Conservation (phyloP, 1,140 invertebrate species). For the Aphelenchoides avenae region DNA sequence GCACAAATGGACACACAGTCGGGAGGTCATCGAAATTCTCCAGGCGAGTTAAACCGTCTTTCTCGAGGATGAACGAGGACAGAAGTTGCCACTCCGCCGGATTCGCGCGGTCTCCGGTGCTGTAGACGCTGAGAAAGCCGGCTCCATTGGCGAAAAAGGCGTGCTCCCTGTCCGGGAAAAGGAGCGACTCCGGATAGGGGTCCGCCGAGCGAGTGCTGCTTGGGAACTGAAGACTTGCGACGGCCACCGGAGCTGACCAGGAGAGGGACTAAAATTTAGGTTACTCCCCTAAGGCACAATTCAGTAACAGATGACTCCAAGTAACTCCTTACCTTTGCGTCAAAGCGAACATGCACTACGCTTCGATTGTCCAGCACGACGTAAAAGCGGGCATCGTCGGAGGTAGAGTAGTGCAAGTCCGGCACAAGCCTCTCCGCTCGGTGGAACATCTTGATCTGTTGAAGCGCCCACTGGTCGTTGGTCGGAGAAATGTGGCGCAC, state of each 20-base stretch:
- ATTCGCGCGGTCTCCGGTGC: slow-evolving; percentile 19
- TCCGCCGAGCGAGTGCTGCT: neutral
- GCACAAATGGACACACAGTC: slow-evolving; percentile 12
- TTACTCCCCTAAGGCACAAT: neutral
- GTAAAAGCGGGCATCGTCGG: slow-evolving; percentile 11
- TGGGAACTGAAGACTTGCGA: neutral
- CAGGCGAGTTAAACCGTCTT: slow-evolving; percentile 1
- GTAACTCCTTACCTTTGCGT: slow-evolving; percentile 4
- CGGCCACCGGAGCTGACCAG: slow-evolving; percentile 2
- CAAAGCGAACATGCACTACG: slow-evolving; percentile 13
- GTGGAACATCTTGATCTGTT: slow-evolving; percentile 13
- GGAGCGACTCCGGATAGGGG: slow-evolving; percentile 9
- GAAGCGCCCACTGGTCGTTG: slow-evolving; percentile 12
- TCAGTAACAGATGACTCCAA: too few species aligned
- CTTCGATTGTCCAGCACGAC: slow-evolving; percentile 10
- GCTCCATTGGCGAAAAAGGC: slow-evolving; percentile 12
- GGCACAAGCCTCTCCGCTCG: slow-evolving; percentile 2
- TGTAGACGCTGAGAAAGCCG: slow-evolving; percentile 7
- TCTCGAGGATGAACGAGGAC: neutral
- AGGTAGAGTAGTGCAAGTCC: neutral
- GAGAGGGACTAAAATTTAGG: slow-evolving; percentile 8
- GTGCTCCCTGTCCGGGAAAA: slow-evolving; percentile 6
- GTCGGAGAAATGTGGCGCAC: slow-evolving; percentile 6
- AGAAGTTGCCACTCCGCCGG: neutral
- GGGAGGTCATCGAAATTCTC: neutral